phyloP scores from a whole-genome alignment of 2,113 vertebrate genomes.

The Charina bottae region DNA sequence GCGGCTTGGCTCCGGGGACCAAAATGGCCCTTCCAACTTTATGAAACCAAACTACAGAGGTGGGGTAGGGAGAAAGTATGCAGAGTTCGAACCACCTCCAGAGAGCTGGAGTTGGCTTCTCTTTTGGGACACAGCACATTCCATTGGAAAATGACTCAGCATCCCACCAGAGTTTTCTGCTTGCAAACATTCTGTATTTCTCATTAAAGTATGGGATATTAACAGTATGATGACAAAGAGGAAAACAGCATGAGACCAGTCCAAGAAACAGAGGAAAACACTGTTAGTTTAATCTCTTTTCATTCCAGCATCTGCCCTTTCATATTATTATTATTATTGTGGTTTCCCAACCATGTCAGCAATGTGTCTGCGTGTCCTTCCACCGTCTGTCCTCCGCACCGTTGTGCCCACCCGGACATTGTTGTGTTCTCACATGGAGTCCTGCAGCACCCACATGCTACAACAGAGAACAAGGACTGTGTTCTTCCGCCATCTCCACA shows the following conservation, averaged over 20 bases:
- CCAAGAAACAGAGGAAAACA: conserved; percentile 49
- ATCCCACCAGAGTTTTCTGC: conserved; percentile 37
- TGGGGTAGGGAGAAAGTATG: rapidly evolving
- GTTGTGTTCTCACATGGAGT: conserved; percentile 53
- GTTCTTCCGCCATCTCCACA: conserved; percentile 29
- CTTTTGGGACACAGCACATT: not conserved
- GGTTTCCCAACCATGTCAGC: conserved; percentile 21
- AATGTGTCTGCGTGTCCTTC: not conserved
- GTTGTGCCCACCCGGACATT: conserved; percentile 62
- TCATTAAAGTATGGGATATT: conserved; percentile 39
- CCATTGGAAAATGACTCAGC: not conserved
- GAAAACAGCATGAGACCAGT: conserved; percentile 54
- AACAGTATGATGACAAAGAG: conserved; percentile 52
- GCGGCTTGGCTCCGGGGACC: not conserved
- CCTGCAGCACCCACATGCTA: conserved; percentile 63
- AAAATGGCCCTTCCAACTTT: not conserved
- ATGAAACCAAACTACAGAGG: rapidly evolving
- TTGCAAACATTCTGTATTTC: conserved; percentile 51
- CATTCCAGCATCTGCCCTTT: conserved; percentile 39
- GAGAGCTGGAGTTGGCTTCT: not conserved
- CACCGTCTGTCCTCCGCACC: conserved; percentile 42
- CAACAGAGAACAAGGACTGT: conserved; percentile 54
- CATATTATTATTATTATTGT: not conserved
- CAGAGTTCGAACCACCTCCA: rapidly evolving
- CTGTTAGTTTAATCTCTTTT: conserved; percentile 40